Base-by-base conservation (phyloP, 2,888 invertebrate species). In the Phaonia tiefii region DNA sequence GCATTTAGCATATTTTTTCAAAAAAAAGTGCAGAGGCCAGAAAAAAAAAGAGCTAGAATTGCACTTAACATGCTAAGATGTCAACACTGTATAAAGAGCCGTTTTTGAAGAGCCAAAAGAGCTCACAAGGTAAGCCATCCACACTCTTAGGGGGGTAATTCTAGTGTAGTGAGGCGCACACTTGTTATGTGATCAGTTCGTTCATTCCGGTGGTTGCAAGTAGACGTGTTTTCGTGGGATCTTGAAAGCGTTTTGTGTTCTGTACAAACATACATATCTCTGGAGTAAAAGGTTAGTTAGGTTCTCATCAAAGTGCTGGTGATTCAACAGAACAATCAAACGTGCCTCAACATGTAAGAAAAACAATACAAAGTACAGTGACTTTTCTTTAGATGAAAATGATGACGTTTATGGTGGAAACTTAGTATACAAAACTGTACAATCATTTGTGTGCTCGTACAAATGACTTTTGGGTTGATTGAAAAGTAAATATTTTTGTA, bases 211-310 rank as follows among this genome's bases (percentile, higher is more conserved):
- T 56, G 37, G 71, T 71, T 65, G 75, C 31, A 78, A 69, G 22
- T 65, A 71, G 81, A 75, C 78, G 81, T 78, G 8, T 2, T 42
- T 39, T 39, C 54, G 51, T 11, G 22, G 25, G 54, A 49, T 54
- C 13, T 54, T 54, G 13, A 51, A 39, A 69, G 39, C 42, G 63
- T 63, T 22, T 13, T 44, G 44, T 2, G n/a, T 13, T 13, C 7
- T 44, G 10, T 37, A 7, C 10, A 10, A 37, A 37, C 37, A 7
- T 37, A 7, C 37, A 44, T 1, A 5, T 26, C 51, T 70, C 70
- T 42, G 0, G 15, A 74, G 13, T 58, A 66, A 2, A 69, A 71
- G 80, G 76, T 76, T 77, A 56, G 73, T 56, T 60, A 54, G 49
- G 49, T 54, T 58, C 31, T 31, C 25, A 13, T 69, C 58, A 31